phyloP scores from a whole-genome alignment of 2,113 vertebrate genomes.

The Heterotis niloticus region DNA sequence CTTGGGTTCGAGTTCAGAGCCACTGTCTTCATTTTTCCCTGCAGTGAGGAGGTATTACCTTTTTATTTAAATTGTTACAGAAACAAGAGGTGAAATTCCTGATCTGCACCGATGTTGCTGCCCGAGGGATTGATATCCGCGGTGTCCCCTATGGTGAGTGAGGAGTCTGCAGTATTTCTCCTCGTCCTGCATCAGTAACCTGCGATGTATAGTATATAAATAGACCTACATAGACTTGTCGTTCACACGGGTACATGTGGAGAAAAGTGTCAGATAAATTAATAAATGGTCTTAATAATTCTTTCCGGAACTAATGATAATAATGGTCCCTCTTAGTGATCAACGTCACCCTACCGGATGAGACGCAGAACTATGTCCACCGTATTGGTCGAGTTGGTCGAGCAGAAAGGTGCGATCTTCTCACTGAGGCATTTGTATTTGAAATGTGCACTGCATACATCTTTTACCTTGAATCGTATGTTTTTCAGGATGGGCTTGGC shows the following conservation, averaged over 20 bases:
- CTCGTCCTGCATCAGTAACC: background rate
- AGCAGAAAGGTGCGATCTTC: conserved; percentile 79
- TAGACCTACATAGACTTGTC: too few relatives aligned
- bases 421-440: background rate
- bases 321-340: conserved; percentile 70
- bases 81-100: conserved; percentile 85
- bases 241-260: background rate
- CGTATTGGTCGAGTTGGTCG: conserved; percentile 93
- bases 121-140: conserved; percentile 91
- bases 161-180: background rate
- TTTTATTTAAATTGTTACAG: conserved; percentile 52
- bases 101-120: conserved; percentile 96
- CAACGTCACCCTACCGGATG: conserved; percentile 94
- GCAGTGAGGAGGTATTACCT: background rate
- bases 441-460: background rate
- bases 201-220: too few relatives aligned
- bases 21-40: background rate
- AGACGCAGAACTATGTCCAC: conserved; percentile 98
- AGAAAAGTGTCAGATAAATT: background rate
- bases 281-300: background rate
- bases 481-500: conserved; percentile 88
- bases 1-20: too few relatives aligned
- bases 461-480: conserved; percentile 25
- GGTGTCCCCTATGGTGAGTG: conserved; percentile 89
- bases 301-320: background rate